Evolutionary conservation across 2,797 vertebrate species (phyloP), one percentile per base, ranked within the genome.

Genomic region (Borostomias antarcticus): DNA sequence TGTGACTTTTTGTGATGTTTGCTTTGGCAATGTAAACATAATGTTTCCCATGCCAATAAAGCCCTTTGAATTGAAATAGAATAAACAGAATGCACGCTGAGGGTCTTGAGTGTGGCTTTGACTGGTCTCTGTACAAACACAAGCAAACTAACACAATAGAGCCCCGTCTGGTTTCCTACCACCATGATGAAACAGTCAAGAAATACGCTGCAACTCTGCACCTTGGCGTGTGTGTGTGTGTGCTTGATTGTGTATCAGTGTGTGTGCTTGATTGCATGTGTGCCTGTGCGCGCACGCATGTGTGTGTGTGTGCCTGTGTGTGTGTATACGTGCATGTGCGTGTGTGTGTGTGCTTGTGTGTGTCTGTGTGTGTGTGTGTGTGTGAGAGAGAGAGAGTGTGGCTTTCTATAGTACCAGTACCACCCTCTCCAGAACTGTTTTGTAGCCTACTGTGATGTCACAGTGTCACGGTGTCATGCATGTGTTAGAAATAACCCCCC

Each of bases 111-210:
- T 21, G 30, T 33, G 54, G 32, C 6, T 59, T 59, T 17, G 21
- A 23, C 13, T 43, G 29, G 13, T 57, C 4, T 21, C 45, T 58
- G 60, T 8, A 53, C 33, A 58, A 29, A 48, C 66, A 58, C 17
- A 28, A 45, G 52, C 29, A 58, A 8, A 33, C 48, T 30, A 45
- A 47, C 35, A 64, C 40, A 51, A 64, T 43, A 63, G 19, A 60
- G 48, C 52, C 33, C 15, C 30, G 19, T 45, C 17, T 40, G 5
- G 37, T 10, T 30, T 82, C 73, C 76, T 73, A 58, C 64, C 58
- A 58, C 58, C 56, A 81, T 83, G 81, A 83, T 83, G 81, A 83
- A 83, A 83, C 76, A 75, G 71, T 68, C 64, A 66, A 53, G 81
- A 77, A 81, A 81, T 77, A 75, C 65, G 67, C 79, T 70, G 78